Evolutionary conservation across 2,113 vertebrate genomes (phyloP).

Genomic region (Petroica traversi): DNA sequence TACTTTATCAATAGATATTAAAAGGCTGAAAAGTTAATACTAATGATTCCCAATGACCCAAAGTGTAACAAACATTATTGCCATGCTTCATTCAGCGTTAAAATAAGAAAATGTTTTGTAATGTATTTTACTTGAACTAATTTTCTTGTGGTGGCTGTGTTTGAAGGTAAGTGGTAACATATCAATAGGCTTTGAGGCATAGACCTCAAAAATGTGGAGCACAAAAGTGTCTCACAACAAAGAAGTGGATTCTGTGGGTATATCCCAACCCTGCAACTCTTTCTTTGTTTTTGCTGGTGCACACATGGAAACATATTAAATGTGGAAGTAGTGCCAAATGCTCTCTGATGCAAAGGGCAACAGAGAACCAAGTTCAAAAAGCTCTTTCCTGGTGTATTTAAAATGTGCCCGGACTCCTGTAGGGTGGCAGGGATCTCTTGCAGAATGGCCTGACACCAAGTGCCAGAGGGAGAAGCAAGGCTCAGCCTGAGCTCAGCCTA

Average conservation of each 20-base stretch:
- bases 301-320: neutral
- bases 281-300: neutral
- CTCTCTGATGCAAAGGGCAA: neutral
- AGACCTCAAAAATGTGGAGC: neutral
- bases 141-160: neutral
- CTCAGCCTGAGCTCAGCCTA: neutral
- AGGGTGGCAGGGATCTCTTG: neutral
- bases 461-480: rapidly evolving
- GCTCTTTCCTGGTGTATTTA: neutral
- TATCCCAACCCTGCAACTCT: neutral
- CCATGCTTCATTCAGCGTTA: neutral
- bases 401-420: rapidly evolving
- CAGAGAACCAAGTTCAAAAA: neutral
- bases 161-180: neutral
- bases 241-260: neutral
- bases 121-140: neutral
- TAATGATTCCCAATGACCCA: neutral
- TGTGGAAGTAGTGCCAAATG: neutral
- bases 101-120: neutral
- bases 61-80: neutral
- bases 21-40: neutral
- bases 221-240: neutral
- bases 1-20: neutral
- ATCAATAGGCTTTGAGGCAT: neutral
- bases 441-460: neutral